These are phyloP conservation scores for Smutsia temminckii DNA, from an alignment of 2,797 vertebrate species.

Conservation along the genomic window DNA sequence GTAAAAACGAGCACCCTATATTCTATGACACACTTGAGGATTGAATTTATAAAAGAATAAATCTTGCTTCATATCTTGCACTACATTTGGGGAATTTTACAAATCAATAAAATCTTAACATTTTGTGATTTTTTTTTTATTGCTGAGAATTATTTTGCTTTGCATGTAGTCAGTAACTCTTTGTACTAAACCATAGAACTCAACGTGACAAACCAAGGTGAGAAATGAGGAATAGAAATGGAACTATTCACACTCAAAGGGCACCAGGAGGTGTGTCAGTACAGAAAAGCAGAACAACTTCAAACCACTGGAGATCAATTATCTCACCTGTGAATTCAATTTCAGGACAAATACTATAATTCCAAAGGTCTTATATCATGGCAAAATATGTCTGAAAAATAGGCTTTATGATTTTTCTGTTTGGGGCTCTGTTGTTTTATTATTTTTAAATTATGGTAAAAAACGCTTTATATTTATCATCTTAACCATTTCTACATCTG, in stretches of 20 bases:
- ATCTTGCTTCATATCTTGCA: not conserved
- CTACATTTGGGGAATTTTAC: not conserved
- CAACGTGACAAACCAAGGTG: not conserved
- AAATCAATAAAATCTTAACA: not conserved
- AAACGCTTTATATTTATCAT: not conserved
- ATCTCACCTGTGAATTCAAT: not conserved
- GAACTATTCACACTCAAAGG: too few species aligned
- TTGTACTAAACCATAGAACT: not conserved
- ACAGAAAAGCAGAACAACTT: not conserved
- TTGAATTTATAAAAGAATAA: not conserved
- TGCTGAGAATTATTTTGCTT: not conserved
- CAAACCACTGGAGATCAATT: not conserved
- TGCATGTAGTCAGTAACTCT: not conserved
- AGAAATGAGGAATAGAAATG: not conserved
- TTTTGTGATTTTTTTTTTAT: not conserved
- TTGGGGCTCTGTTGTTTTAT: not conserved
- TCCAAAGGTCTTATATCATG: not conserved
- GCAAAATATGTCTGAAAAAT: not conserved
- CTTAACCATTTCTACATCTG: not conserved
- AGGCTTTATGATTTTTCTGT: not conserved
- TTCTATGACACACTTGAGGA: accelerated
- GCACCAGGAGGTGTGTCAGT: not conserved
- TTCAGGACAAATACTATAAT: not conserved
- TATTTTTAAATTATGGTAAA: not conserved
- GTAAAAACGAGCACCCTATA: not conserved